phyloP scores from a whole-genome alignment of 2,113 vertebrate species.

The Tursiops truncatus region DNA sequence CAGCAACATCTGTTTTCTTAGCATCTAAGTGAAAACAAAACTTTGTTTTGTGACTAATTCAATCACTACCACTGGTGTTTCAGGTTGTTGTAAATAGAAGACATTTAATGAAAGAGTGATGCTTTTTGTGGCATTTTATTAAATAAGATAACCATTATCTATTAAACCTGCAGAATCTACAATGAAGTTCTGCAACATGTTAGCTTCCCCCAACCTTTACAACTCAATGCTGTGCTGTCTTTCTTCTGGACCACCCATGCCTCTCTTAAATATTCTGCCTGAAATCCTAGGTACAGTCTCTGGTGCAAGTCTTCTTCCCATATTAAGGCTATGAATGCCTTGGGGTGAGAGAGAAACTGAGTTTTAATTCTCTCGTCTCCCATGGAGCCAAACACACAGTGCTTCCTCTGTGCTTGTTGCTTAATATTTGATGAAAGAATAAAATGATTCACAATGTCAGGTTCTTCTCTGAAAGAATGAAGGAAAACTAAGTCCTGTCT shows the following conservation, averaged over 20 bases:
- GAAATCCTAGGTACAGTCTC: rapidly evolving
- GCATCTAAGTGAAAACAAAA: not conserved
- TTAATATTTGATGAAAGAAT: not conserved
- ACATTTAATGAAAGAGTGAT: too few species aligned
- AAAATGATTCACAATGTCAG: not conserved
- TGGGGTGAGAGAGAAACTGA: not conserved
- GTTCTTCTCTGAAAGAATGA: not conserved
- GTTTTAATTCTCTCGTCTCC: not conserved
- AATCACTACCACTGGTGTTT: not conserved
- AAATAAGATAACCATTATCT: rapidly evolving
- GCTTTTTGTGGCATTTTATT: not conserved
- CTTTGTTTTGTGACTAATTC: not conserved
- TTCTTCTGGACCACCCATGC: rapidly evolving
- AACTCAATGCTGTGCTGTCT: rapidly evolving
- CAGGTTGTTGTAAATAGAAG: rapidly evolving
- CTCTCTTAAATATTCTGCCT: rapidly evolving
- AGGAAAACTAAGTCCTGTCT: not conserved
- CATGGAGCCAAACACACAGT: rapidly evolving
- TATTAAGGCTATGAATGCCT: rapidly evolving
- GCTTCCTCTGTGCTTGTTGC: not conserved
- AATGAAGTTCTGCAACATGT: rapidly evolving
- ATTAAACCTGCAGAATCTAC: not conserved
- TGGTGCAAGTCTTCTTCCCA: rapidly evolving
- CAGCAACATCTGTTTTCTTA: not conserved
- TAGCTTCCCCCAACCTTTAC: rapidly evolving